Conservation (phyloP, 2,888 invertebrate genomes). For the Acleris literana region DNA sequence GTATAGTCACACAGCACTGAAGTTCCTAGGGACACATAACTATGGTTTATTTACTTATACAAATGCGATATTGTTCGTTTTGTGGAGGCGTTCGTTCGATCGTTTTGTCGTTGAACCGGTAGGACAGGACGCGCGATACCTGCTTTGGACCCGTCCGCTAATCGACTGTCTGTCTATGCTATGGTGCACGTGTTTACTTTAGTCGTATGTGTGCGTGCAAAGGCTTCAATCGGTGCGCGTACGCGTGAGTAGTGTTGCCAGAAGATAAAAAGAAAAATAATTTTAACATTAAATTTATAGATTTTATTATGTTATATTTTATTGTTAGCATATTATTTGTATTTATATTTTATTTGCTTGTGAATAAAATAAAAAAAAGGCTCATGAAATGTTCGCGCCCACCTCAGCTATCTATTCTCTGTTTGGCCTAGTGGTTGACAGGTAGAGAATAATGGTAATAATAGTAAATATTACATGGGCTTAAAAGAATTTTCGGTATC, state of each 20-base stretch:
- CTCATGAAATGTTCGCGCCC: too few relatives aligned
- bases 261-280: background rate
- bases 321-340: too few relatives aligned
- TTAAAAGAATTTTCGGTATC: too few relatives aligned
- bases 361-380: too few relatives aligned
- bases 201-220: constrained; percentile 53
- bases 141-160: constrained; percentile 66
- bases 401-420: too few relatives aligned
- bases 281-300: background rate
- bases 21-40: constrained; percentile 39
- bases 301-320: too few relatives aligned
- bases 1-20: constrained; percentile 43
- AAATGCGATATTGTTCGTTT: constrained; percentile 60
- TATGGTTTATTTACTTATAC: constrained; percentile 44
- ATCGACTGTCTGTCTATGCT: constrained; percentile 58
- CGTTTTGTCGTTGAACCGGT: constrained; percentile 76
- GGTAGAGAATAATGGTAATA: too few relatives aligned
- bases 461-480: too few relatives aligned
- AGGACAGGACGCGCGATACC: constrained; percentile 63
- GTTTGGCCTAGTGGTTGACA: too few relatives aligned
- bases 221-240: constrained; percentile 60
- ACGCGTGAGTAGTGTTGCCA: constrained; percentile 56
- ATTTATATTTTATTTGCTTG: too few relatives aligned
- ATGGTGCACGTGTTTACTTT: constrained; percentile 55
- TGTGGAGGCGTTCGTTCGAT: constrained; percentile 74